Conservation (phyloP, 2,113 vertebrate species). For the Parotia lawesii region DNA sequence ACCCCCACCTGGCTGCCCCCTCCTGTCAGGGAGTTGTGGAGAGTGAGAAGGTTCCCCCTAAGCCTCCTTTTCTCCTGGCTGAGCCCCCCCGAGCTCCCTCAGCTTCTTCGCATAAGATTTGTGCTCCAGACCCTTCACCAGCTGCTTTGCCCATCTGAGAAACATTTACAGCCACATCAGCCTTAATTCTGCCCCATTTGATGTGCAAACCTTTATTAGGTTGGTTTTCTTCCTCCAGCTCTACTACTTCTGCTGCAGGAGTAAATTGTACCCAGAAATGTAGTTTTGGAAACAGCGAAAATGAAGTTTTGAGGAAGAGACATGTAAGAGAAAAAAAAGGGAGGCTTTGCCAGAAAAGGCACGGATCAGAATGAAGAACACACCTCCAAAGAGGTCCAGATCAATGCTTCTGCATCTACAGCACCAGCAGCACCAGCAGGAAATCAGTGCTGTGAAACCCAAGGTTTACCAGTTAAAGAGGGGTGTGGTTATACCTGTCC, state of each 20-base stretch:
- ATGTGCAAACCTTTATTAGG: background rate
- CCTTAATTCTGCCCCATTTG: background rate
- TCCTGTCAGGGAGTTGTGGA: background rate
- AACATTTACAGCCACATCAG: background rate
- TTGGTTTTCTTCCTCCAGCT: background rate
- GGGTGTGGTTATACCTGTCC: background rate
- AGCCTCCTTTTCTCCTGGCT: background rate
- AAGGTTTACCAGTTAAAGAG: background rate
- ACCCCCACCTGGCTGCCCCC: background rate
- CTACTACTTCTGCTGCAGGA: background rate
- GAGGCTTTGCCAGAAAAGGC: background rate
- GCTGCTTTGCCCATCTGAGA: background rate
- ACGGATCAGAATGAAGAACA: background rate
- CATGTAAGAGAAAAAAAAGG: background rate
- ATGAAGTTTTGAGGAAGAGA: background rate
- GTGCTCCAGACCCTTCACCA: background rate
- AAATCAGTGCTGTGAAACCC: background rate
- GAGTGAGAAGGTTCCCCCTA: background rate
- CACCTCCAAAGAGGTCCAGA: background rate
- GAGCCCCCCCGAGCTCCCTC: rapidly evolving
- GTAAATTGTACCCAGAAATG: background rate
- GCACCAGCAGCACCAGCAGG: background rate
- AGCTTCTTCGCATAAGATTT: background rate
- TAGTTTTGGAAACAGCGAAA: background rate
- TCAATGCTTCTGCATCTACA: background rate